Base-by-base conservation (phyloP, 2,888 invertebrate genomes). In the Tineola bisselliella region DNA sequence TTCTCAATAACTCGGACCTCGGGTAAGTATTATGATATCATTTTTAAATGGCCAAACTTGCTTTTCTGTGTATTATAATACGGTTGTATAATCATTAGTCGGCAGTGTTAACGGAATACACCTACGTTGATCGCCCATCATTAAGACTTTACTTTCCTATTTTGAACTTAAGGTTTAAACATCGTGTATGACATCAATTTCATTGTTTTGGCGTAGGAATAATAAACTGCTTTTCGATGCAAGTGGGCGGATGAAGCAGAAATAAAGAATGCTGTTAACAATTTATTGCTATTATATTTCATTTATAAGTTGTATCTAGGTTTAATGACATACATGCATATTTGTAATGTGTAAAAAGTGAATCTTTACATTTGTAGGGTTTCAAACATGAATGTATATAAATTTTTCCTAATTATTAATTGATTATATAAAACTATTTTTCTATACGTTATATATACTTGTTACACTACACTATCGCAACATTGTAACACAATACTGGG, bases 71-170 rank as follows among this genome's bases (percentile, higher is more conserved):
- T n/a, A n/a, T n/a, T n/a, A n/a, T n/a, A n/a, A 25, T 25, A 6
- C 25, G 10, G 3, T 38, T 38, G 10, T 38, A 38, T 12, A 1
- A 38, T 38, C 10, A 38, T 38, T 38, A 6, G 48, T 18, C n/a
- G 13, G 5, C 15, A 18, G 13, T 38, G n/a, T 38, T 2, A 38
- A 38, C 48, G 44, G 44, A 13, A 13, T 18, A 48, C 48, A n/a
- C 48, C 48, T 48, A 48, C 48, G 48, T 48, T 48, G 48, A 48
- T 10, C 48, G 48, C 48, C 17, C 48, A 48, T 17, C 5, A 48
- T 48, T 48, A 48, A 13, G 48, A 48, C 3, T 48, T 48, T 48
- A 13, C 48, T 48, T 48, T 48, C 48, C 48, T 48, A 48, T 48
- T 38, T n/a, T 2, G 15, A 17, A 18, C 18, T 13, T 15, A 48